These are phyloP conservation scores for Podabrus alpinus DNA, from an alignment of 2,888 invertebrate species.

Conservation along the genomic window DNA sequence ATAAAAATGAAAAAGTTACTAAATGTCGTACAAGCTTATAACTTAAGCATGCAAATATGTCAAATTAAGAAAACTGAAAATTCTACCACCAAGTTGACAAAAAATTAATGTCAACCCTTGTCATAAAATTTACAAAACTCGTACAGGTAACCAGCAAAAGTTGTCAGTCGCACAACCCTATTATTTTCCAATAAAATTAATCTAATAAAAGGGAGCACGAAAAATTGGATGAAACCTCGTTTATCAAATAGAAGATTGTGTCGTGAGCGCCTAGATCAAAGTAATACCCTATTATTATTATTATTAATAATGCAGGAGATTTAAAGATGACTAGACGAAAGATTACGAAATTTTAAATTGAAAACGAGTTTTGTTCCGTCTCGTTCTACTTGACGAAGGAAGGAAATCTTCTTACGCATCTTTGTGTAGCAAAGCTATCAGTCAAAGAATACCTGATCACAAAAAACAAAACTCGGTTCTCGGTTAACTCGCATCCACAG, in stretches of 20 bases:
- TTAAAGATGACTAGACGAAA: constrained; percentile 13
- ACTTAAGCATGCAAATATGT: background rate
- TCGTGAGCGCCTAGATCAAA: constrained; percentile 11
- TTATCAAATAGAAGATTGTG: background rate
- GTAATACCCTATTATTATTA: constrained; percentile 14
- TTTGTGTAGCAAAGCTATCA: background rate
- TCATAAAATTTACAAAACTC: background rate
- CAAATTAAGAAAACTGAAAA: background rate
- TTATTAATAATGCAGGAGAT: constrained; percentile 3
- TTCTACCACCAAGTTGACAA: background rate
- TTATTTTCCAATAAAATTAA: background rate
- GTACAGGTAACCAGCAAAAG: background rate
- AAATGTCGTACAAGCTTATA: background rate
- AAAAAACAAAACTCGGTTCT: constrained; percentile 9
- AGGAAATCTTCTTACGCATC: background rate
- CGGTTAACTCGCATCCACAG: constrained; percentile 9
- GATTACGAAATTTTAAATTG: constrained; percentile 1
- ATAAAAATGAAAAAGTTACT: background rate
- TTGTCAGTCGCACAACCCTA: background rate
- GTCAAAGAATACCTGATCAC: background rate
- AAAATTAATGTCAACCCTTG: background rate
- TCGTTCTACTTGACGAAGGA: background rate
- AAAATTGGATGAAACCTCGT: background rate
- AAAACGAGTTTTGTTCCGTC: background rate
- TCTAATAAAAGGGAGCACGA: background rate